Base-by-base conservation (phyloP, 2,797 vertebrate genomes). In the Acanthurus tractus region DNA sequence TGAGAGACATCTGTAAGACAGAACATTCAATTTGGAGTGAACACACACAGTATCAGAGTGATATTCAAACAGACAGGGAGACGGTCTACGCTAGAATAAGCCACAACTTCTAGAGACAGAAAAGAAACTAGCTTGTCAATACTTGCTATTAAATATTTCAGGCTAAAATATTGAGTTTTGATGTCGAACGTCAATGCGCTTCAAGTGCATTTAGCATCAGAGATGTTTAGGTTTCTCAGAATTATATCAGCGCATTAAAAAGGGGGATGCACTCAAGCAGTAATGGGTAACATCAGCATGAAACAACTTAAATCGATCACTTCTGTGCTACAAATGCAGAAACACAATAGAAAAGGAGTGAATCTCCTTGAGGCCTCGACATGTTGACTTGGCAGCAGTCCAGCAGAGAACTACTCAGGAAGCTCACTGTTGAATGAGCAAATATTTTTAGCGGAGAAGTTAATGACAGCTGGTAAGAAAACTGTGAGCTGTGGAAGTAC, bases 361-460 rank as follows among this genome's bases (percentile, higher is more conserved):
- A 61, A 69, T 8, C 11, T 55, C 20, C 25, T 6, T 36, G 13
- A 78, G 53, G 50, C 29, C 34, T 58, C 40, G 3, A 55, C 67
- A 50, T 59, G 72, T 34, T 44, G 22, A 63, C 64, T 74, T 85
- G 79, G 78, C 57, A 54, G 64, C 55, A 2, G 17, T 11, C 62
- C 75, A 63, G 64, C 59, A 49, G 38, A 81, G 61, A 71, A 45
- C 63, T 29, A 40, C 56, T 71, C 70, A 76, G 83, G 62, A 78
- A 78, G 62, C 53, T 82, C 18, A 49, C 49, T 61, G 68, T 76
- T 71, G 58, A 79, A 72, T 70, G 63, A 83, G 72, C 69, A 82
- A 74, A 86, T 74, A 78, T 78, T 82, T 74, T 81, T 71, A 82
- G 63, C 29, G 42, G 65, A 76, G 65, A 74, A 69, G 70, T 73